These are phyloP conservation scores for Argentina silus DNA, from an alignment of 2,797 vertebrate genomes.

Conservation along the genomic window DNA sequence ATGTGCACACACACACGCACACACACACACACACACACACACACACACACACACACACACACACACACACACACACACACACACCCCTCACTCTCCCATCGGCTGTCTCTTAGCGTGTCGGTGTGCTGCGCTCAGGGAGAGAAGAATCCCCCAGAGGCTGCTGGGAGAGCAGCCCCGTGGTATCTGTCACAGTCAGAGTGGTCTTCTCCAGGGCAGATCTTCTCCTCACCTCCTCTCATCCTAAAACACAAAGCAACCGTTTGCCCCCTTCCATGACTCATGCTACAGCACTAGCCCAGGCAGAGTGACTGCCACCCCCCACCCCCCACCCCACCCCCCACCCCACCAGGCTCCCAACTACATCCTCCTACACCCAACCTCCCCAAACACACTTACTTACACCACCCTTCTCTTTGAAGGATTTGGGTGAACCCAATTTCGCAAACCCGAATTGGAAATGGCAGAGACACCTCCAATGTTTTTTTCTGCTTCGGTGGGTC, in stretches of 20 bases:
- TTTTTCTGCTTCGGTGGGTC: conserved; percentile 70
- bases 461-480: conserved; percentile 73
- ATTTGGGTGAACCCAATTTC: conserved; percentile 57
- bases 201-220: neutral
- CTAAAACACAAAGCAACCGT: neutral
- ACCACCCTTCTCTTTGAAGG: conserved; percentile 29
- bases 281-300: neutral
- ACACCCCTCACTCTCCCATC: neutral
- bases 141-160: neutral
- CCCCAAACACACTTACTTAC: conserved; percentile 29
- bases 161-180: neutral
- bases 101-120: neutral
- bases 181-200: neutral
- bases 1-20: neutral
- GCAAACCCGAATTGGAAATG: conserved; percentile 57
- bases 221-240: neutral
- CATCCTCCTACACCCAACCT: too few relatives aligned
- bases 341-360: too few relatives aligned
- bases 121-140: neutral
- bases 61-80: conserved; percentile 13
- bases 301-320: conserved; percentile 32
- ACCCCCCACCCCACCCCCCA: conserved; percentile 38
- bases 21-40: neutral
- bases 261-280: neutral
- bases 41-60: conserved; percentile 6